Evolutionary conservation across 2,888 invertebrate species (phyloP), one percentile per base, ranked within the genome.

Genomic region (Drosophila mimetica): DNA sequence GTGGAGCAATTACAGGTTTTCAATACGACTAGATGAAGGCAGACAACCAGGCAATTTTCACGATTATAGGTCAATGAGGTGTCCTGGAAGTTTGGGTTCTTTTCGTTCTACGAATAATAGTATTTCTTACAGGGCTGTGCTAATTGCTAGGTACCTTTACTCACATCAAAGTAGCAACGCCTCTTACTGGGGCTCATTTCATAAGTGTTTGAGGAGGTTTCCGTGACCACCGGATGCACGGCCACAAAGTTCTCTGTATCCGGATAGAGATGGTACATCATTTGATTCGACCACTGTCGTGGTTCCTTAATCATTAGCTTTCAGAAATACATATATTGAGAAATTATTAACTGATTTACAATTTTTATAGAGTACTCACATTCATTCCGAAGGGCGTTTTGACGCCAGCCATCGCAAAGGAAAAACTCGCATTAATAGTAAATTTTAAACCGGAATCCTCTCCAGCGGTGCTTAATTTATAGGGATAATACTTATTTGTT

Each of bases 371-470:
- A 1, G 11, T 13, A 22, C 18, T 20, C 22, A 22, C 90, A 64
- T 73, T 66, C 61, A 88, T 58, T 2, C 74, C 77, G 46, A 83
- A 79, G 4, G 70, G 64, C 2, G 59, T n/a, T 0, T n/a, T 2
- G 7, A 59, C 60, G 9, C 64, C 74, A 0, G 79, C 44, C 1
- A 75, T 32, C 3, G 71, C n/a, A 37, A 73, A 71, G 2, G 76
- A 67, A 13, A 70, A 25, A 54, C 86, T 86, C 0, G 76, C 58
- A 4, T 57, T 67, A 1, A 90, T 18, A 0, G 65, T 72, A 28
- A 91, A 87, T 30, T 76, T 30, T 0, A 91, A 46, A 0, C 91
- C 91, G n/a, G 90, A 86, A 11, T 85, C 84, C 52, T 91, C 91
- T 8, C 91, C 91, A 7, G 89, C 86, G 0, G 79, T 86, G 28